Percentiles rank a stretch among this genome's conserved stretches.
phyloP scores from a whole-genome alignment of 1,140 invertebrate species.

The Carposina sasakii region DNA sequence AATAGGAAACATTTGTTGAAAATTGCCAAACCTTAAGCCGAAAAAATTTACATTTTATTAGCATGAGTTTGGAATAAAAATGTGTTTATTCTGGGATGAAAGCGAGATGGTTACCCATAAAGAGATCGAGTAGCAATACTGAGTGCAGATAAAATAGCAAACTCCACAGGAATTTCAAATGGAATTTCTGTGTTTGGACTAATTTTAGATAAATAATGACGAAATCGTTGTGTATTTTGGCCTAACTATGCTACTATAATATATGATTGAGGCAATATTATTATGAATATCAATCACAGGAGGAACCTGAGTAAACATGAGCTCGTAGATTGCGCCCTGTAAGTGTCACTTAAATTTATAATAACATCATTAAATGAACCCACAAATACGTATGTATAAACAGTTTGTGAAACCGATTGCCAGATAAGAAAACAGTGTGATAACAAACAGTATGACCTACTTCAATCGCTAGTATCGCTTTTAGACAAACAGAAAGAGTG shows the following conservation, averaged over 20 bases:
- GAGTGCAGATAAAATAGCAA: conserved; percentile 34
- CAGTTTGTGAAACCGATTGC: no score
- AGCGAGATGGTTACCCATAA: conserved; percentile 44
- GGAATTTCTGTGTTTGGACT: conserved; percentile 17
- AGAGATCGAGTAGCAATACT: conserved; percentile 42
- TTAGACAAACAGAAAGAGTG: no score
- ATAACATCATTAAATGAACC: not conserved
- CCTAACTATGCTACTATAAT: no score
- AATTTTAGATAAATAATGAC: no score
- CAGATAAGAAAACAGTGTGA: no score
- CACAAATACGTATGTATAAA: no score
- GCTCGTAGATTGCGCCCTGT: not conserved
- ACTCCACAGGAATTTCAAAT: conserved; percentile 22
- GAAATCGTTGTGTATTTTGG: no score
- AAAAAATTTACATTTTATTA: conserved; percentile 64
- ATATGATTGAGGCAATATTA: not conserved
- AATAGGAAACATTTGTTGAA: conserved; percentile 59
- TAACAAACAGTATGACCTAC: no score
- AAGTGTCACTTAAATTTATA: not conserved
- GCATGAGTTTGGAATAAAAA: conserved; percentile 60
- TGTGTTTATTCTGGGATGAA: conserved; percentile 58
- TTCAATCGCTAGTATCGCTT: no score
- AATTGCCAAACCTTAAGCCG: conserved; percentile 51
- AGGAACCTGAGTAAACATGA: not conserved
- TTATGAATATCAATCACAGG: not conserved